Percentiles rank a stretch among this genome's conserved stretches.
Conservation (phyloP, 92 coral and sea anemone genomes). For the Heteractis magnifica region DNA sequence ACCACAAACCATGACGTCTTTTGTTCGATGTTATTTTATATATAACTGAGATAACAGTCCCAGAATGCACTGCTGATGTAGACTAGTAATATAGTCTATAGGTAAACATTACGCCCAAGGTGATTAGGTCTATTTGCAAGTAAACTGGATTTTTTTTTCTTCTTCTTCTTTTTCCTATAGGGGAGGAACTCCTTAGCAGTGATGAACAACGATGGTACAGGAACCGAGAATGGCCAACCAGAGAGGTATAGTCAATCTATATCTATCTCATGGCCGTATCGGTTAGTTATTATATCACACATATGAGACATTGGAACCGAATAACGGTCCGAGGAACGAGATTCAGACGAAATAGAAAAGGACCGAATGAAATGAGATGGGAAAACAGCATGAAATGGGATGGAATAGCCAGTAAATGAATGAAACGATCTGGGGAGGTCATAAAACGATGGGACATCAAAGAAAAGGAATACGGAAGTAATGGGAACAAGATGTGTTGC, state of each 20-base stretch:
- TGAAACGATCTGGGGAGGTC: too few species aligned
- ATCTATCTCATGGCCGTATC: neutral
- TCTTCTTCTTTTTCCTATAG: neutral
- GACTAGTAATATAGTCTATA: too few species aligned
- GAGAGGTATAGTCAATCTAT: slow-evolving; percentile 7
- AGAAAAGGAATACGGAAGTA: too few species aligned
- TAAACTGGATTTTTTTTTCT: neutral
- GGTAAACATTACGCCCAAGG: too few species aligned
- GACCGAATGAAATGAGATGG: neutral
- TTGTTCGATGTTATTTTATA: too few species aligned
- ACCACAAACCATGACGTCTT: too few species aligned
- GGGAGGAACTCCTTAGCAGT: neutral
- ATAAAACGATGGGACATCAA: too few species aligned
- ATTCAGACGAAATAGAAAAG: neutral
- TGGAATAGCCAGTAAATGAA: neutral
- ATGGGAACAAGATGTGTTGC: too few species aligned
- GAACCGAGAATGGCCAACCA: slow-evolving; percentile 22
- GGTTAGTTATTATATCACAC: neutral
- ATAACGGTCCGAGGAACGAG: neutral
- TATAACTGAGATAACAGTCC: too few species aligned
- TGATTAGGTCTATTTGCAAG: too few species aligned
- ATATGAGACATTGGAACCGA: neutral
- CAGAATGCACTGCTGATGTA: too few species aligned
- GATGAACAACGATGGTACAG: slow-evolving; percentile 21
- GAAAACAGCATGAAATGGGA: neutral